Base-by-base conservation (phyloP, 2,797 vertebrate species). In the Rhinophrynus dorsalis region DNA sequence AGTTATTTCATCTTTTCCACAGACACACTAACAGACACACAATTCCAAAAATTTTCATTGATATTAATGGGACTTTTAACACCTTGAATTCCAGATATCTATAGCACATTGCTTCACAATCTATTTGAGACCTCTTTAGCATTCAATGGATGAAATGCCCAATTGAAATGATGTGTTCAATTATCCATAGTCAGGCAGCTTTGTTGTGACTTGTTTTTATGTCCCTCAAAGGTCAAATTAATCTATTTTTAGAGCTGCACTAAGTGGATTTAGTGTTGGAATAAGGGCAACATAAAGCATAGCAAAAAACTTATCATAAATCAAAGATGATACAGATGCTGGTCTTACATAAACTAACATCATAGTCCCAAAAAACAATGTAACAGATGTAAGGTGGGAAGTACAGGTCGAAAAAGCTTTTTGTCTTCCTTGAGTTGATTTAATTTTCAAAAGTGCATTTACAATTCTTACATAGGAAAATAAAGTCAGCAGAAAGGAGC, bases 381-480 rank as follows among this genome's bases (percentile, higher is more conserved):
- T 27, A 13, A 52, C 48, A 1, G 24, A 12, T 52, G 24, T 52
- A 12, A 30, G 33, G 33, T 35, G 29, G 29, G 29, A 30, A 30
- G 51, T 18, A 27, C 51, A 54, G n/a, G 27, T 54, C n/a, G 51
- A 54, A 11, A 56, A 56, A 20, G 30, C 52, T 20, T 56, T 56
- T 2, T 37, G 13, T 11, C 17, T 56, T 23, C 52, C 51, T 20
- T 18, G 6, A 5, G 5, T 6, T 2, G 33, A 35, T 7, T 2
- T 6, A 11, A 35, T 35, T 2, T 11, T 35, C 33, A 35, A 11
- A 7, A 35, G 6, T 2, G 33, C 12, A 11, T 6, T 6, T 5
- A 35, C 12, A 11, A 35, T 35, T 2, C 2, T 6, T 7, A 35
- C 2, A 35, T 35, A 35, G 2, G 33, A 35, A 5, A 35, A 2